Evolutionary conservation across 2,888 invertebrate species (phyloP).

Genomic region (Malthinus flaveolus): DNA sequence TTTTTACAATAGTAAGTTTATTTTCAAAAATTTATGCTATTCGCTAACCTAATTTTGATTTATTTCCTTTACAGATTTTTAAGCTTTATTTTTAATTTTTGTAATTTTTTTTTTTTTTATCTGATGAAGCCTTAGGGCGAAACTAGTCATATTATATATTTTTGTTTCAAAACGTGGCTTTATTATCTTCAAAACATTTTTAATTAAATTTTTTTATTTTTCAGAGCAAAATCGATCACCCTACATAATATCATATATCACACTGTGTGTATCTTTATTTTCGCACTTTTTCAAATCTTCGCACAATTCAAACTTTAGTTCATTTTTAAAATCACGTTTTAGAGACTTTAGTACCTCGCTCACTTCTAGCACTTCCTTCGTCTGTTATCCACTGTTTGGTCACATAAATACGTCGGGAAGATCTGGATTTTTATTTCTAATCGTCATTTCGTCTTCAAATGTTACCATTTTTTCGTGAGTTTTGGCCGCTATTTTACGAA

Average conservation of each 20-base stretch:
- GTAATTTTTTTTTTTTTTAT: too few relatives aligned
- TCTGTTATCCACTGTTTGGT: constrained; percentile 57
- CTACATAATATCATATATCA: constrained; percentile 54
- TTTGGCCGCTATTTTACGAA: constrained; percentile 54
- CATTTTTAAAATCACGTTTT: constrained; percentile 48
- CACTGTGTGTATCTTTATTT: constrained; percentile 52
- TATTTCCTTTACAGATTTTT: too few relatives aligned
- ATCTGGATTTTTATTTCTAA: constrained; percentile 53
- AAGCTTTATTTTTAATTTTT: too few relatives aligned
- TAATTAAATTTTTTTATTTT: constrained; percentile 52
- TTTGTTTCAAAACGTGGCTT: too few relatives aligned
- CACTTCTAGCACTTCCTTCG: constrained; percentile 33
- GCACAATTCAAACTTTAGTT: constrained; percentile 50
- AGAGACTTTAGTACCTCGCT: constrained; percentile 43
- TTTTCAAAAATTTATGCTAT: too few relatives aligned
- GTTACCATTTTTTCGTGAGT: constrained; percentile 79
- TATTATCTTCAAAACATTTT: too few relatives aligned
- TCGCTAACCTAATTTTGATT: too few relatives aligned
- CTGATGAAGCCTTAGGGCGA: too few relatives aligned
- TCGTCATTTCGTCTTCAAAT: constrained; percentile 71
- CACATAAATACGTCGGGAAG: constrained; percentile 81
- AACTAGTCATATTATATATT: too few relatives aligned
- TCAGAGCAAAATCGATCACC: constrained; percentile 53
- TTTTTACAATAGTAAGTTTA: too few relatives aligned
- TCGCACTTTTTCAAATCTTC: constrained; percentile 53